These are phyloP conservation scores for Monopterus albus DNA, from an alignment of 2,113 vertebrate genomes.

Conservation along the genomic window DNA sequence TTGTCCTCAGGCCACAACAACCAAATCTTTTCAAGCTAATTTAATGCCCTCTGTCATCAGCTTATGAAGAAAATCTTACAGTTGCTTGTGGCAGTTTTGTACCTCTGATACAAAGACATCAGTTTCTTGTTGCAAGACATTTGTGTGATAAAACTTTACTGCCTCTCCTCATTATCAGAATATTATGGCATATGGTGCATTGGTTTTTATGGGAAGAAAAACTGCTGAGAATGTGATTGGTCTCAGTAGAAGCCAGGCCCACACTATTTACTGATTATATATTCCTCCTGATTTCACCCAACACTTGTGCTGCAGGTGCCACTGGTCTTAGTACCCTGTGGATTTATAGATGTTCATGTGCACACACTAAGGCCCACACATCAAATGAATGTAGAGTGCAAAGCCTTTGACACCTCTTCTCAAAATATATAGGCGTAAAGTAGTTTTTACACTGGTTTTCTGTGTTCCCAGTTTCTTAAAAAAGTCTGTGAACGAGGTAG, in stretches of 20 bases:
- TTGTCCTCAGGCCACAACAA: constrained; percentile 8
- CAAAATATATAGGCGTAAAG: neutral
- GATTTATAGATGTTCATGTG: neutral
- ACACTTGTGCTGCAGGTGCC: neutral
- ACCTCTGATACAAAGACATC: constrained; percentile 1
- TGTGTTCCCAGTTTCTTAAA: neutral
- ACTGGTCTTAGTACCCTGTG: neutral
- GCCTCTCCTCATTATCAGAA: neutral
- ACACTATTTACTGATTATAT: neutral
- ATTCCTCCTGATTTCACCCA: neutral
- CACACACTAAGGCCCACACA: neutral
- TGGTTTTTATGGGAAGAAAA: no score
- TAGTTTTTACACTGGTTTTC: neutral
- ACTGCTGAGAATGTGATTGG: neutral
- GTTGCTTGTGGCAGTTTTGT: constrained; percentile 3
- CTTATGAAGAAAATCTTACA: constrained; percentile 7
- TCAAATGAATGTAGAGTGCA: neutral
- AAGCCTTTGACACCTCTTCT: neutral
- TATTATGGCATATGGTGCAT: neutral
- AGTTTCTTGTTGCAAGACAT: neutral
- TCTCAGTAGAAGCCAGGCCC: neutral
- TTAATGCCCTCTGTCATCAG: constrained; percentile 19
- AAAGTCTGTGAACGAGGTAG: neutral
- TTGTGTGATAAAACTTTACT: neutral
- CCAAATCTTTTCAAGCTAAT: constrained; percentile 12